phyloP scores from a whole-genome alignment of 2,113 vertebrate genomes.

The Corythoichthys haematopterus region DNA sequence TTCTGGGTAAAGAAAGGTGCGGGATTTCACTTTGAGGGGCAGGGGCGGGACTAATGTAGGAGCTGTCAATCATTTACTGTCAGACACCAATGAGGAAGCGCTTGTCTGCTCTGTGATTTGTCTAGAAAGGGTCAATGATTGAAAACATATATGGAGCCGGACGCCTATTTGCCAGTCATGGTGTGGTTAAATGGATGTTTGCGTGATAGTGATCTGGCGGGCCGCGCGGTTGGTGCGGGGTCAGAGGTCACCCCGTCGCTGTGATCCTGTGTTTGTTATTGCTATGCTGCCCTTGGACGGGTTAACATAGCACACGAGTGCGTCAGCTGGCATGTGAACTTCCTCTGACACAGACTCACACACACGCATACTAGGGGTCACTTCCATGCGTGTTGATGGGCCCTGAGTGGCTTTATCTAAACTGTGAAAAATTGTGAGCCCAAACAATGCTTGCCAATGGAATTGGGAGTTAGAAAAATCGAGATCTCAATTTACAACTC shows the following conservation, averaged over 20 bases:
- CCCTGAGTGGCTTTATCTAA: conserved; percentile 58
- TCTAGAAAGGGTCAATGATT: conserved; percentile 58
- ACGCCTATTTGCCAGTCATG: conserved; percentile 16
- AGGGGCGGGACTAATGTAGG: conserved; percentile 46
- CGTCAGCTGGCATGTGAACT: conserved; percentile 55
- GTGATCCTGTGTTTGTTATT: conserved; percentile 79
- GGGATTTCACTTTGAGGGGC: conserved; percentile 38
- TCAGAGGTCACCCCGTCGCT: conserved; percentile 66
- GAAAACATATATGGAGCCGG: conserved; percentile 41
- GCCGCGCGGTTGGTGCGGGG: conserved; percentile 40
- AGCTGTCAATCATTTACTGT: conserved; percentile 72
- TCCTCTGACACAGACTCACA: conserved; percentile 37
- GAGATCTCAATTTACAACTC: neutral
- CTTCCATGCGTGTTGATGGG: conserved; percentile 64
- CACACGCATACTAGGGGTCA: conserved; percentile 42
- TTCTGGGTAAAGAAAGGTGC: conserved; percentile 55
- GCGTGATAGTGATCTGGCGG: conserved; percentile 60
- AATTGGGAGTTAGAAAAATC: neutral
- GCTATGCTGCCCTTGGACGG: conserved; percentile 73
- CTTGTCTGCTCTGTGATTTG: conserved; percentile 51
- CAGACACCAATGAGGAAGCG: conserved; percentile 58
- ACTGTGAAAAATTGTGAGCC: conserved; percentile 63
- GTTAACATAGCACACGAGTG: conserved; percentile 72
- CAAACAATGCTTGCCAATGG: neutral
- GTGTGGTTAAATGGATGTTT: conserved; percentile 14